These are phyloP conservation scores for Anableps anableps DNA, from an alignment of 2,797 vertebrate species.

Conservation along the genomic window DNA sequence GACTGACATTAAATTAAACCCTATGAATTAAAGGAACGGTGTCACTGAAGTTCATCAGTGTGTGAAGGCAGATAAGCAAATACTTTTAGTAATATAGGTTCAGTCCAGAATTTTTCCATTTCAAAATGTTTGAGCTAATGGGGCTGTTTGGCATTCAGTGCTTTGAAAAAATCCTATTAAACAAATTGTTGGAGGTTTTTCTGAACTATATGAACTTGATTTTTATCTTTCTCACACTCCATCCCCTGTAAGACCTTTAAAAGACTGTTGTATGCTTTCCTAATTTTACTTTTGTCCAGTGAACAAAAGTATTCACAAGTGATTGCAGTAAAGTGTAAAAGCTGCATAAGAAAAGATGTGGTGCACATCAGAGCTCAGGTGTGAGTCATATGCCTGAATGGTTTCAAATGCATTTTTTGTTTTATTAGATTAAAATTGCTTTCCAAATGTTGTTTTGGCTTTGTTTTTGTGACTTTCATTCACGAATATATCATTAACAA, in stretches of 20 bases:
- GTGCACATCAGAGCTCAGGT: neutral
- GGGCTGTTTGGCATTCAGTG: neutral
- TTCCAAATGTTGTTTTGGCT: neutral
- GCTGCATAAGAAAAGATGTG: neutral
- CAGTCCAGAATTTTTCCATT: neutral
- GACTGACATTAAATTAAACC: neutral
- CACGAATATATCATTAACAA: neutral
- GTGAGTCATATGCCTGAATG: neutral
- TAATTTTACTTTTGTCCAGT: constrained; percentile 1
- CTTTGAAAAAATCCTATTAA: neutral
- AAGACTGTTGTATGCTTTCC: neutral
- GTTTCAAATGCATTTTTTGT: neutral
- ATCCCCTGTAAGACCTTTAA: neutral
- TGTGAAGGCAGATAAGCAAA: neutral
- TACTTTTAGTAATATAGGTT: neutral
- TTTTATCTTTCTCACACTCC: neutral
- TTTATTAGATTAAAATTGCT: neutral
- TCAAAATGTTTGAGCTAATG: neutral
- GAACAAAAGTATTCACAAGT: neutral
- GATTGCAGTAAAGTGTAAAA: neutral
- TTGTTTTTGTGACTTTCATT: neutral
- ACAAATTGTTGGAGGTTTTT: neutral
- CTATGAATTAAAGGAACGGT: too few relatives aligned
- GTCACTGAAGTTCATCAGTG: neutral
- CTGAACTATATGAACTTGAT: neutral